Percentiles rank a stretch among this genome's conserved stretches.
Conservation (phyloP, 2,113 vertebrate species). For the Dipodomys spectabilis region DNA sequence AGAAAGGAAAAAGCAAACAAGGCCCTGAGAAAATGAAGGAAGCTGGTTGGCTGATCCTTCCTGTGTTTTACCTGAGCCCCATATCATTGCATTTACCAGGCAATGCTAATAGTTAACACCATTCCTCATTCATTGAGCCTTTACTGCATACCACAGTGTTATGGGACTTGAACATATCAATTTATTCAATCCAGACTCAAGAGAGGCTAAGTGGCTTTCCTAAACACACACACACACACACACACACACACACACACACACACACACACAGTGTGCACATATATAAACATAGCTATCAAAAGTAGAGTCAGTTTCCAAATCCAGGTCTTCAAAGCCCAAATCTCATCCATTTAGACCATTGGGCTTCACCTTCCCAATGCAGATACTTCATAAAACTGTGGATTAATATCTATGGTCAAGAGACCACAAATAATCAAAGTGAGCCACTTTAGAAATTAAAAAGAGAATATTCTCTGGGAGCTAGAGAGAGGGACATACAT, state of each 20-base stretch:
- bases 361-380: background rate
- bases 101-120: background rate
- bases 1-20: background rate
- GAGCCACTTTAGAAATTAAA: constrained; percentile 48
- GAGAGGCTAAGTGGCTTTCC: background rate
- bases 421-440: constrained; percentile 58
- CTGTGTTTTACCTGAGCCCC: background rate
- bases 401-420: constrained; percentile 30
- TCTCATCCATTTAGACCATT: background rate
- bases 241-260: background rate
- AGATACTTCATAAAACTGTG: constrained; percentile 28
- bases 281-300: background rate
- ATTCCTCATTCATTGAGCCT: background rate
- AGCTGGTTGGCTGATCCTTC: background rate
- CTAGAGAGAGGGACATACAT: constrained; percentile 59
- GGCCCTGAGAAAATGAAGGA: background rate
- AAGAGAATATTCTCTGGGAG: constrained; percentile 44
- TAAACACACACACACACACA: background rate
- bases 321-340: background rate
- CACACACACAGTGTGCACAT: background rate
- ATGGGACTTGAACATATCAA: background rate
- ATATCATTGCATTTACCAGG: background rate
- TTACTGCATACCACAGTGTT: background rate
- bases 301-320: background rate
- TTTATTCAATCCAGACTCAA: background rate